Base-by-base conservation (phyloP, 2,888 invertebrate genomes). In the Amphimallon solstitiale region DNA sequence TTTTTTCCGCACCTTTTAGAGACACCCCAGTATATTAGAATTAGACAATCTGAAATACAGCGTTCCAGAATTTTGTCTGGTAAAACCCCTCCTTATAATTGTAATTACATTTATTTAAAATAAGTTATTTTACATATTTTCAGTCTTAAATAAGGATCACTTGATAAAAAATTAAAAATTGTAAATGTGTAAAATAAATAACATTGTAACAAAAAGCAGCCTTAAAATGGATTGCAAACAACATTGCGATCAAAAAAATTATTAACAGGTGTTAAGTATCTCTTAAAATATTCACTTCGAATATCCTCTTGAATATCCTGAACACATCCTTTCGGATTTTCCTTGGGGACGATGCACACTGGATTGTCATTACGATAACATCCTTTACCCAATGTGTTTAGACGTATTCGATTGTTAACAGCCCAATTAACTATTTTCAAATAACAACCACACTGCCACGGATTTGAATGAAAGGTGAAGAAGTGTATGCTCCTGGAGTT, bases 381-480 rank as follows among this genome's bases (percentile, higher is more conserved):
- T 15, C 63, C 63, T 15, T 17, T 63, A 9, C 52, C 52, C n/a
- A 10, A 21, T 14, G 14, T 10, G 14, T 63, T 43, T n/a, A 63
- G 17, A 0, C 52, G 7, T 12, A 38, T 15, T 23, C 52, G 14
- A 19, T 15, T 12, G 10, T 43, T 29, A 15, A 17, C 5, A 6
- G 52, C 52, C 63, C 63, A 63, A 10, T 35, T 7, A 5, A 43
- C 17, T 10, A 63, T 63, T 43, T 52, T 63, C 12, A 29, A 15
- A 29, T 63, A 63, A 38, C 63, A 63, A n/a, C 52, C 40, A 15
- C 63, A 63, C 29, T 63, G 63, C 63, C 63, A 63, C 7, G 63
- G 63, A 63, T 63, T 63, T 7, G 63, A 52, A 19, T 63, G 63
- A 3, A 63, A 43, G 12, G 38, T 63, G 17, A 63, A 52, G n/a